Evolutionary conservation across 1,140 invertebrate species (phyloP), one percentile per base, ranked within the genome.

Genomic region (Drosophila repletoides): DNA sequence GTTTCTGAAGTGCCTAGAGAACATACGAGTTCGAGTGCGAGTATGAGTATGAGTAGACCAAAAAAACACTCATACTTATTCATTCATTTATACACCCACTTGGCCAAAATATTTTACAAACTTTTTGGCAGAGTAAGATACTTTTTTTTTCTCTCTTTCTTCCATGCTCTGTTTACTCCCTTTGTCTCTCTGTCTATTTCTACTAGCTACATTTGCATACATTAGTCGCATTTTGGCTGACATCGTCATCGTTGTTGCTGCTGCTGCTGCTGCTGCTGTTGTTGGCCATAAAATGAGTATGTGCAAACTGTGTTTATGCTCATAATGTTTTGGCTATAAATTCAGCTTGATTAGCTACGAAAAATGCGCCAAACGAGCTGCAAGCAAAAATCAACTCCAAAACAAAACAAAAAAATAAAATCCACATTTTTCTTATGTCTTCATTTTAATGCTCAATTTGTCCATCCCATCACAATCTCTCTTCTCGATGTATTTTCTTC

Each of bases 241-340:
- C 51, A 48, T 49, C 51, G 31, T 55, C 29, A 40, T 5, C 19
- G 33, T 7, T 72, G 49, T 58, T 61, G 17, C 45, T 60, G 29
- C 19, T 36, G 38, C 36, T 31, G 26, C 9, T 55, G n/a, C 41
- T 36, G 40, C 22, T 56, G 24, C 34, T 56, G 38, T 67, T 75
- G 45, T 66, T 66, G 60, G 60, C 72, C 72, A 68, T 75, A 75
- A 75, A 75, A 59, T 55, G 72, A 75, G 65, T 70, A 53, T 75
- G 72, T 75, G 72, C 72, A 51, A 64, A 70, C 65, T 75, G 65
- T 75, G 72, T 56, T 38, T 38, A 53, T 70, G 72, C 48, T 53
- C 72, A 69, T 75, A 75, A 75, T 65, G 72, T 67, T 73, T 36
- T 36, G 72, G 72, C 58, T 58, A 75, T 70, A 75, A 75, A 75